These are phyloP conservation scores for Parnassius mnemosyne DNA, from an alignment of 2,888 invertebrate genomes.

Conservation along the genomic window DNA sequence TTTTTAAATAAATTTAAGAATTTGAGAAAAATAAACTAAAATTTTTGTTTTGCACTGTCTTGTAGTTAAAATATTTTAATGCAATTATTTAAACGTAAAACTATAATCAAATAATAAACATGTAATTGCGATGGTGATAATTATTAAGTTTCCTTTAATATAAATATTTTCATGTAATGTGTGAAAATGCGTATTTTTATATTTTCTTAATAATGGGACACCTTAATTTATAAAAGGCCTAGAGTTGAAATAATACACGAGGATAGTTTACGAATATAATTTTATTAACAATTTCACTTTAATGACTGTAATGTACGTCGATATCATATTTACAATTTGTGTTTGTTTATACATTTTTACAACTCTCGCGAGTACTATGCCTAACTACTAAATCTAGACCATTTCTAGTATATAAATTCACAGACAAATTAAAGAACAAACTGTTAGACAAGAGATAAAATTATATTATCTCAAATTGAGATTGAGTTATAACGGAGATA, in stretches of 20 bases:
- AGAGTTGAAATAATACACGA: slow-evolving; percentile 53
- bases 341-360: slow-evolving; percentile 75
- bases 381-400: slow-evolving; percentile 41
- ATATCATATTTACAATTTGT: slow-evolving; percentile 77
- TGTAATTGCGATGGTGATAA: too few relatives aligned
- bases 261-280: slow-evolving; percentile 77
- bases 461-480: slow-evolving; percentile 2
- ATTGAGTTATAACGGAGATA: neutral
- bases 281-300: slow-evolving; percentile 81
- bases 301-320: slow-evolving; percentile 79
- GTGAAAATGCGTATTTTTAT: too few relatives aligned
- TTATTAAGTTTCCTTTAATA: too few relatives aligned
- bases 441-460: slow-evolving; percentile 9
- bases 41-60: too few relatives aligned
- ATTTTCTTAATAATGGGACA: too few relatives aligned
- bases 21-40: too few relatives aligned
- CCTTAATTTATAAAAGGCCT: neutral
- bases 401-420: slow-evolving; percentile 30
- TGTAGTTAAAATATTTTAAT: too few relatives aligned
- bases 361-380: slow-evolving; percentile 54
- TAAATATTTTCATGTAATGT: too few relatives aligned
- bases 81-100: too few relatives aligned
- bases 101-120: too few relatives aligned
- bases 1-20: too few relatives aligned
- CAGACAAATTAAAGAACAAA: slow-evolving; percentile 15